Evolutionary conservation across 2,888 invertebrate species (phyloP), one percentile per base, ranked within the genome.

Genomic region (Phyto melanocephala): DNA sequence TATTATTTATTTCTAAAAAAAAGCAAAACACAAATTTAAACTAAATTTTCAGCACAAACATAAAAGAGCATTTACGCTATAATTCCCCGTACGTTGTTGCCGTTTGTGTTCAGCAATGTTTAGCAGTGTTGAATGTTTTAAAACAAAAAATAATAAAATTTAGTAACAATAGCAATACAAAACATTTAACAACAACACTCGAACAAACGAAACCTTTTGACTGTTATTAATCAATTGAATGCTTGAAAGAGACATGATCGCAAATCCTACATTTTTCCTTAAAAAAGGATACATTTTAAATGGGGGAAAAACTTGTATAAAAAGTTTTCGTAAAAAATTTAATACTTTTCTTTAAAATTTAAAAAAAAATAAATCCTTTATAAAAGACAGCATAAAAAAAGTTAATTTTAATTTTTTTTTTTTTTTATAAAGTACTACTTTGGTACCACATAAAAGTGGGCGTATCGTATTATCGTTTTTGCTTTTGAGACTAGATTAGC

Each of bases 221-320:
- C 58, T 37, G 65, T 76, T 71, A 67, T 71, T 65, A 76, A 80
- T 80, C 80, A 80, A 76, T 80, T 60, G 42, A 50, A 40, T 54
- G 20, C n/a, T 45, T 11, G 4, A 7, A 33, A 70, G 8, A n/a
- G 33, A 42, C 70, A 63, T 50, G 5, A 13, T 15, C 1, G 0
- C 40, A 3, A 24, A 24, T 3, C 15, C 15, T 5, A 2, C 8
- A 0, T 5, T 45, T 8, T 15, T 15, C 17, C n/a, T 42, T 17
- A 45, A 45, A 45, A 45, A 15, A 17, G 45, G 45, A 6, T 28
- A 6, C 3, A 28, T 6, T n/a, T n/a, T 28, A 28, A 28, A 28
- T 28, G 28, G n/a, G n/a, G n/a, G n/a, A n/a, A 28, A 28, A 28
- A 28, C 6, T 28, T 28, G 28, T 28, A 5, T 28, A 6, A 28